A percentile compares a stretch with the other conserved stretches of the same genome.
These are phyloP conservation scores for Pristionchus maxplancki DNA, from an alignment of 2,888 invertebrate species.

Conservation along the genomic window DNA sequence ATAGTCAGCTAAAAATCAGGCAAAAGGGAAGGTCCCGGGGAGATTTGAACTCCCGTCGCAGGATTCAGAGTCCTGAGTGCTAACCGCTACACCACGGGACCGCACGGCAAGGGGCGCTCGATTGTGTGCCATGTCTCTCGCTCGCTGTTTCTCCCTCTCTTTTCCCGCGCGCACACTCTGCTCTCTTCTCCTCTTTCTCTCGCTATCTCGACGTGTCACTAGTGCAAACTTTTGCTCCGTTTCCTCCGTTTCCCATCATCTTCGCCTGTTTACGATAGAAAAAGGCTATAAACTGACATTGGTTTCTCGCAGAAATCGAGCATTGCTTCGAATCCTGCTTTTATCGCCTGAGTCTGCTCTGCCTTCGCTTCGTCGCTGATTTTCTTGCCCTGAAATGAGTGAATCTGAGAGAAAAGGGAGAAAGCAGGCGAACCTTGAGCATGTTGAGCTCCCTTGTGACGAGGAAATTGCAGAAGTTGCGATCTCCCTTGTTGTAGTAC, in stretches of 20 bases:
- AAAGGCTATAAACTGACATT: conserved; percentile 55
- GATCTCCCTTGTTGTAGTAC: conserved; percentile 89
- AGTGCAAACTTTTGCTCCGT: neutral
- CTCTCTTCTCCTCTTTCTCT: neutral
- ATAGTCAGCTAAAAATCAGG: neutral
- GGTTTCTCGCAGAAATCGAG: conserved; percentile 70
- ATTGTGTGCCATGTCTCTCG: neutral
- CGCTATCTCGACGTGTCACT: neutral
- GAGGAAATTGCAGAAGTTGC: conserved; percentile 88
- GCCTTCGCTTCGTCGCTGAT: conserved; percentile 60
- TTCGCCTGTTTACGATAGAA: neutral
- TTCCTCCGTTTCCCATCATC: neutral
- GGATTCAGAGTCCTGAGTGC: conserved; percentile 65
- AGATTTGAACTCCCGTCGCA: conserved; percentile 64
- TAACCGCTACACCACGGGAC: conserved; percentile 63
- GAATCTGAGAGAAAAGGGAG: neutral
- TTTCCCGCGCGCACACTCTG: neutral
- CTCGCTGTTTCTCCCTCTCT: conserved; percentile 3
- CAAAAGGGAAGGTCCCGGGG: conserved; percentile 57
- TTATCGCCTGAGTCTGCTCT: conserved; percentile 64
- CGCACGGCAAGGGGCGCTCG: neutral
- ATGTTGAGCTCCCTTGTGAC: conserved; percentile 84
- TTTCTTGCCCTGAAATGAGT: conserved; percentile 58
- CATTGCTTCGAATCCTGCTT: conserved; percentile 71
- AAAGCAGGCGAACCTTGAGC: conserved; percentile 54